Evolutionary conservation across 2,888 invertebrate genomes (phyloP), one percentile per base, ranked within the genome.

Genomic region (Brachyptera risi): DNA sequence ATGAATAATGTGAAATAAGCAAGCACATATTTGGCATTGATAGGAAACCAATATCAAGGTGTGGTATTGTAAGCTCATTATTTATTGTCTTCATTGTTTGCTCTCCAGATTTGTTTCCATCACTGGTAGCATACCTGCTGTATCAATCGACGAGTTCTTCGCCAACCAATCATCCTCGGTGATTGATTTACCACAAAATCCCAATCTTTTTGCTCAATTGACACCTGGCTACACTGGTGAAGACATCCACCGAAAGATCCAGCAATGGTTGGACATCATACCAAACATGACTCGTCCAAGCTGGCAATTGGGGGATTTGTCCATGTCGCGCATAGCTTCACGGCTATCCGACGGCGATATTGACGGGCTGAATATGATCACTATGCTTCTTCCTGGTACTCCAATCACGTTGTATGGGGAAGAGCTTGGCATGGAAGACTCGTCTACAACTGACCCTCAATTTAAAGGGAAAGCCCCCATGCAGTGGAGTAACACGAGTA

Each of bases 331-430:
- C 2, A 50, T 64, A 7, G 61, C 65, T 3, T 62, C 70, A 23
- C 69, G 72, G 31, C 69, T 76, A 63, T 71, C 75, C 21, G 63
- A 68, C 2, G 77, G 77, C 56, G 76, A 80, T 51, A 74, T 81
- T 35, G 84, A 86, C 21, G 81, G 77, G 23, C 68, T 82, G 49
- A 78, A 78, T 65, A 76, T 88, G 70, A 81, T 95, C 70, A 80
- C 87, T 50, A 77, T 92, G 71, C 75, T 94, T 60, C 75, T 96
- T 65, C 91, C 91, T 0, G 95, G 94, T 47, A 84, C 88, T 3
- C 87, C 92, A 0, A 79, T 90, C 58, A 72, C 77, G 37, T 77
- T 79, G 67, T 80, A 80, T 68, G 82, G 82, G 15, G 79, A 80
- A 60, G 80, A 81, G 69, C 71, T 81, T 50, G 80, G 76, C 1